phyloP scores from a whole-genome alignment of 2,113 vertebrate species.

The Hippolais icterina region DNA sequence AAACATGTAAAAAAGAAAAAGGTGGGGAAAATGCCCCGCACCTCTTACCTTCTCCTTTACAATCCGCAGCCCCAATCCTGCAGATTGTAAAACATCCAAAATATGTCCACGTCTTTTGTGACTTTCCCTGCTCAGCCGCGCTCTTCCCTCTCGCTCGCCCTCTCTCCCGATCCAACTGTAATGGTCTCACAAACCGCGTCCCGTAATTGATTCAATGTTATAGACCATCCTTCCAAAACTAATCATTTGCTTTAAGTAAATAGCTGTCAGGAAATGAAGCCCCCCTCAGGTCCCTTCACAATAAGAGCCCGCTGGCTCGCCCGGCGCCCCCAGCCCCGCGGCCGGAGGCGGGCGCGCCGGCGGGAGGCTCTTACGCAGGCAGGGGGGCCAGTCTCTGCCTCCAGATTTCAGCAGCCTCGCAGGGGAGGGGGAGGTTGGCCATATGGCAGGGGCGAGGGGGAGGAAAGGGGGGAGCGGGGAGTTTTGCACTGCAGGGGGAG shows the following conservation, averaged over 20 bases:
- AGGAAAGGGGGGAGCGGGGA: slow-evolving; percentile 3
- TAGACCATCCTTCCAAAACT: slow-evolving; percentile 91
- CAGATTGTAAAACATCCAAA: slow-evolving; percentile 67
- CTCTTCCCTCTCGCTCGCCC: slow-evolving; percentile 70
- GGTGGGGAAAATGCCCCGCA: not conserved
- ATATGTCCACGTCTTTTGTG: slow-evolving; percentile 72
- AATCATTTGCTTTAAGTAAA: slow-evolving; percentile 95
- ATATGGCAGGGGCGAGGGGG: slow-evolving; percentile 67
- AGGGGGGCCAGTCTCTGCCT: slow-evolving; percentile 65
- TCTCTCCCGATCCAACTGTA: slow-evolving; percentile 74
- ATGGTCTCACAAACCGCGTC: slow-evolving; percentile 82
- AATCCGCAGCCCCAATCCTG: slow-evolving; percentile 72
- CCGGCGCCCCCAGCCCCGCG: slow-evolving; percentile 41
- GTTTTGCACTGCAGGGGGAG: not conserved
- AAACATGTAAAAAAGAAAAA: not conserved
- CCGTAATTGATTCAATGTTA: slow-evolving; percentile 94
- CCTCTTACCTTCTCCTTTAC: slow-evolving; percentile 73
- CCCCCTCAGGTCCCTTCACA: slow-evolving; percentile 79
- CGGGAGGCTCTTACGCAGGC: slow-evolving; percentile 73
- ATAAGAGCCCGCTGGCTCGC: slow-evolving; percentile 77
- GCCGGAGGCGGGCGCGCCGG: slow-evolving; percentile 15
- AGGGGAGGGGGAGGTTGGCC: slow-evolving; percentile 61
- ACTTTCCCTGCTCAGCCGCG: slow-evolving; percentile 66
- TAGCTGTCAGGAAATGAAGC: slow-evolving; percentile 92
- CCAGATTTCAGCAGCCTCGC: slow-evolving; percentile 67